Conservation (phyloP, 2,113 vertebrate genomes). For the Colinus virginianus region DNA sequence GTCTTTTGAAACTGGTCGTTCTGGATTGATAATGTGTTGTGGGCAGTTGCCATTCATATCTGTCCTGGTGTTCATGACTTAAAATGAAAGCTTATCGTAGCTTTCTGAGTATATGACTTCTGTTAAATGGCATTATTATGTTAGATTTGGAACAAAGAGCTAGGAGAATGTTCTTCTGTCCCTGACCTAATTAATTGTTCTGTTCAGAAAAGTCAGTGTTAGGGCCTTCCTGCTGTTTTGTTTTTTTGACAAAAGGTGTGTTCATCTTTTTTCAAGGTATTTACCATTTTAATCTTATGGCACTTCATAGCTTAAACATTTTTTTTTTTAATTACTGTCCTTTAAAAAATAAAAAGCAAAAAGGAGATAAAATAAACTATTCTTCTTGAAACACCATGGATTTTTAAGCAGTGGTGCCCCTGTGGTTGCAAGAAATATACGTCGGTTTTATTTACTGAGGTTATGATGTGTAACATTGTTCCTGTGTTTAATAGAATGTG, state of each 20-base stretch:
- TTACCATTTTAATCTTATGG: background rate
- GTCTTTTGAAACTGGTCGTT: background rate
- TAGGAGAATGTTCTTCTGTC: background rate
- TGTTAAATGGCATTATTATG: background rate
- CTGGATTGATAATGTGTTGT: background rate
- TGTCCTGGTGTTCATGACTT: background rate
- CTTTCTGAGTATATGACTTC: background rate
- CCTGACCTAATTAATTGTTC: background rate
- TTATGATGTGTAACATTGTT: conserved; percentile 35
- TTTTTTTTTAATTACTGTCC: conserved; percentile 8
- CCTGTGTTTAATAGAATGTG: conserved; percentile 72
- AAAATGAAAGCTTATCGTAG: background rate
- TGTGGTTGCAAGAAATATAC: background rate
- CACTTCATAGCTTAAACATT: background rate
- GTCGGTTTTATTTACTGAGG: conserved; percentile 31
- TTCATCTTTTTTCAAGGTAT: background rate
- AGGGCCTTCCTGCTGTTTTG: background rate
- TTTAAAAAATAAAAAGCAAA: background rate
- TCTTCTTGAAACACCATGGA: background rate
- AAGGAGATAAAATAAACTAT: background rate
- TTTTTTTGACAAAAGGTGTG: background rate
- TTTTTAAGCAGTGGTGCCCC: conserved; percentile 57
- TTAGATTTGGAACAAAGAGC: background rate
- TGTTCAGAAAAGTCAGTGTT: background rate
- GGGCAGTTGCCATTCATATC: background rate